A percentile compares a stretch with the other conserved stretches of the same genome.
Evolutionary conservation across 2,113 vertebrate genomes (phyloP).

Genomic region (Colaptes auratus): DNA sequence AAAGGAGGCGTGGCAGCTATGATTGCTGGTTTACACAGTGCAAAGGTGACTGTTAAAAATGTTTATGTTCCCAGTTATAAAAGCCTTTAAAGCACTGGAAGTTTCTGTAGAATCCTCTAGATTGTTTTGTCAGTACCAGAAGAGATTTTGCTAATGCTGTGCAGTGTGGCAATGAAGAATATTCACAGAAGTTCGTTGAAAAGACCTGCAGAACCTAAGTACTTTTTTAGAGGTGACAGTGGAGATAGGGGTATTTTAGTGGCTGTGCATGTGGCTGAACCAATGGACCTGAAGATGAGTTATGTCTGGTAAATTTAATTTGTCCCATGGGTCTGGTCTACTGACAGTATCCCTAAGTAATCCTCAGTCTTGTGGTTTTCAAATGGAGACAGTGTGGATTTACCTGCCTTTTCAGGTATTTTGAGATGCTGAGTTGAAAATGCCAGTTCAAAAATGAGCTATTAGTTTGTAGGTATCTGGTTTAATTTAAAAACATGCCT

Average conservation of each 20-base stretch:
- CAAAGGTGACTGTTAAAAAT: conserved; percentile 25
- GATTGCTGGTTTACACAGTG: neutral
- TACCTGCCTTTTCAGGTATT: neutral
- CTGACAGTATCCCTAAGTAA: neutral
- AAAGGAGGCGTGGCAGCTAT: neutral
- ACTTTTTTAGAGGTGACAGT: neutral
- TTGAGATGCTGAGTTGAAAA: neutral
- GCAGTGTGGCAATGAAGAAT: neutral
- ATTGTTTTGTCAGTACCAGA: neutral
- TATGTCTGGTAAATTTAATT: neutral
- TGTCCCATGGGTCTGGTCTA: neutral
- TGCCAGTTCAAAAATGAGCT: neutral
- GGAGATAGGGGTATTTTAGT: neutral
- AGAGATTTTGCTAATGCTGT: neutral
- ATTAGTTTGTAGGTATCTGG: neutral
- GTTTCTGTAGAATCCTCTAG: neutral
- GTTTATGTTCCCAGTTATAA: neutral
- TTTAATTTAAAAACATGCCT: neutral
- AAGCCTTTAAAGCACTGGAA: neutral
- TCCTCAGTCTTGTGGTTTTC: neutral
- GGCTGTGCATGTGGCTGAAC: neutral
- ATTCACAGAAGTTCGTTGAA: neutral
- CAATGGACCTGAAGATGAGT: neutral
- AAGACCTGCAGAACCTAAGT: neutral
- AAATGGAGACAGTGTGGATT: neutral